A percentile compares a stretch with the other conserved stretches of the same genome.
Conservation (phyloP, 2,797 vertebrate genomes). For the Melanotaenia boesemani region DNA sequence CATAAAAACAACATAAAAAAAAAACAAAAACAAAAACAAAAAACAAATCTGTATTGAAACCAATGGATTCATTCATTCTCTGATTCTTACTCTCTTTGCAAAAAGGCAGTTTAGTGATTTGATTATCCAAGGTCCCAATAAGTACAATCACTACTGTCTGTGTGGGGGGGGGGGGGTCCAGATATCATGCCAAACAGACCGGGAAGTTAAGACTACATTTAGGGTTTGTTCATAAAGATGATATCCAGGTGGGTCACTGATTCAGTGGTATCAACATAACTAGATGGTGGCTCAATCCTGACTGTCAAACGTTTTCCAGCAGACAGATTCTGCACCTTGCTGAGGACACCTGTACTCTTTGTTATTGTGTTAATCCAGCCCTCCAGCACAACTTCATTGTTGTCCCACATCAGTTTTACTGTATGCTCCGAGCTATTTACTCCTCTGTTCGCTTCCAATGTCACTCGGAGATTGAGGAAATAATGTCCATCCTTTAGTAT, state of each 20-base stretch:
- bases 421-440: accelerated
- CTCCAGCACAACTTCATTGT: not conserved
- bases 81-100: not conserved
- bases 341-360: slow-evolving; percentile 66
- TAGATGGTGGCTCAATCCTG: accelerated
- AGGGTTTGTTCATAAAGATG: slow-evolving; percentile 47
- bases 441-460: slow-evolving; percentile 1
- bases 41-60: slow-evolving; percentile 1
- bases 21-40: no score
- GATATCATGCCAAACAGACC: not conserved
- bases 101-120: not conserved
- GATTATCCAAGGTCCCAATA: not conserved
- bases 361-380: not conserved
- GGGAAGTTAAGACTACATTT: not conserved
- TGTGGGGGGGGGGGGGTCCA: not conserved
- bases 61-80: not conserved
- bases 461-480: slow-evolving; percentile 75
- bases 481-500: slow-evolving; percentile 58
- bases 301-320: not conserved
- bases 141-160: accelerated
- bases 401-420: accelerated
- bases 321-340: slow-evolving; percentile 14
- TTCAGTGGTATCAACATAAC: accelerated
- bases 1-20: not conserved
- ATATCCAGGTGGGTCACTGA: slow-evolving; percentile 59